These are phyloP conservation scores for Cyrtonyx montezumae DNA, from an alignment of 2,113 vertebrate genomes.

Conservation along the genomic window DNA sequence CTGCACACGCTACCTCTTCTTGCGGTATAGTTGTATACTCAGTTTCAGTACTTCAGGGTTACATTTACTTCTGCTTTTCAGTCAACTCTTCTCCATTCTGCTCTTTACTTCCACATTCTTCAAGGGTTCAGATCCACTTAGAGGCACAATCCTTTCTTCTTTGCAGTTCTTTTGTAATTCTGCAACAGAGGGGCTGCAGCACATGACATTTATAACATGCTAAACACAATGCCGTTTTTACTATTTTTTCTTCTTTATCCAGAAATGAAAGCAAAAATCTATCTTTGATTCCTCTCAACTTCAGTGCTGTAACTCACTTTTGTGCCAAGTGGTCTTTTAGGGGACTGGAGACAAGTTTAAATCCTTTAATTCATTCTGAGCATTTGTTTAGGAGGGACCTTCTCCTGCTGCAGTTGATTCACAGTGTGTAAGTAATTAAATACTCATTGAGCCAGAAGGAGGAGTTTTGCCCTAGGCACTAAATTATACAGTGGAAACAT, in stretches of 20 bases:
- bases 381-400: background rate
- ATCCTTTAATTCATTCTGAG: background rate
- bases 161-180: background rate
- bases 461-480: background rate
- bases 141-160: accelerated
- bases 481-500: background rate
- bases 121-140: background rate
- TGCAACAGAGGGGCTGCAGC: background rate
- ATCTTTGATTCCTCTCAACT: background rate
- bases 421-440: background rate
- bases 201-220: background rate
- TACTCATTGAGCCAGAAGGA: background rate
- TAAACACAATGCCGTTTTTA: background rate
- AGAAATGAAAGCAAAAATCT: background rate
- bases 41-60: background rate
- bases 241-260: background rate
- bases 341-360: background rate
- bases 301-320: background rate
- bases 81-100: background rate
- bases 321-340: background rate
- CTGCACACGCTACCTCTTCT: background rate
- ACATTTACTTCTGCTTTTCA: background rate
- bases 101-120: background rate
- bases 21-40: background rate
- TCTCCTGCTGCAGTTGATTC: background rate